Base-by-base conservation (phyloP, 2,113 vertebrate genomes). In the Perccottus glenii region DNA sequence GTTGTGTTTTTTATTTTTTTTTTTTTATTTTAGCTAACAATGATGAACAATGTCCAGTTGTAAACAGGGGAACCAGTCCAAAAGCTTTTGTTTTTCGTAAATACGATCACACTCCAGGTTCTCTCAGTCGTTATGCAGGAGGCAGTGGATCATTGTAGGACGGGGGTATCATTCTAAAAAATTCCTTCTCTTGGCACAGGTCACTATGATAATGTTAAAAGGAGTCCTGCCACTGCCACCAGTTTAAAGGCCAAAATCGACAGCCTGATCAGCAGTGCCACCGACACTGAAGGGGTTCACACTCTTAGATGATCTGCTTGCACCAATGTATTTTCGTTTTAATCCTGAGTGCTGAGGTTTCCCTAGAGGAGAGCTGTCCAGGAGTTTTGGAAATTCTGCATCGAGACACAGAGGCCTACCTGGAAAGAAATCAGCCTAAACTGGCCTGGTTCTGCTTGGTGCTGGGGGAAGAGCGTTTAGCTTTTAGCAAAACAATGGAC, bases 231-330 rank as follows among this genome's bases (percentile, higher is more conserved):
- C 40, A 92, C 91, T 2, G 91, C 89, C 68, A 93, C 91, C 11
- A 93, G 90, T 73, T 75, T 93, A 32, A 83, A 87, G 46, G 88
- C 89, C 69, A 93, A 93, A 83, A 91, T 93, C 80, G 91, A 80
- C 78, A 90, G 84, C 79, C 73, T 93, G 9, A 91, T 93, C 67
- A 61, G 85, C 82, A 93, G 92, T 5, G 92, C 92, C 58, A 93
- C 91, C 0, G 91, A 93, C 81, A 93, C 93, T 0, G 93, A 93
- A 62, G 93, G 92, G 19, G 92, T 93, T 27, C 92, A 93, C 80
- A 93, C 89, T 2, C 85, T 93, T 93, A 63, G 92, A 90, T 1
- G 92, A 93, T 27, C 86, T 93, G 36, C 80, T 93, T 12, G 71
- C 88, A 19, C 84, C 85, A 1, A 80, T 92, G 48, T 93, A 93